Conservation (phyloP, 2,888 invertebrate genomes). For the Eristalis arbustorum region DNA sequence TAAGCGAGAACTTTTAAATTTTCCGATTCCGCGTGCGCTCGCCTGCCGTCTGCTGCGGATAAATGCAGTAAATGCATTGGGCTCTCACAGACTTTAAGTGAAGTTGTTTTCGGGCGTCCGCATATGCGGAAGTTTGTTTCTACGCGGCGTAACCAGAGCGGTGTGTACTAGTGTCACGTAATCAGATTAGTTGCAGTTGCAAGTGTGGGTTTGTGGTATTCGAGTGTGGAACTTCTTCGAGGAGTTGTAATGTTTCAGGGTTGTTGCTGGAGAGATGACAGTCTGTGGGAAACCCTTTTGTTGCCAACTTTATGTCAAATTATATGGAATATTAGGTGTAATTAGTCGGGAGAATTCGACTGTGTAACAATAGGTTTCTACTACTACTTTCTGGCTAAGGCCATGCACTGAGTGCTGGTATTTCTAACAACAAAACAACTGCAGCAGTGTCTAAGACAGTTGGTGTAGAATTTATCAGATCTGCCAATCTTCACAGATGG, state of each 20-base stretch:
- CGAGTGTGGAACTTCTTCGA: neutral
- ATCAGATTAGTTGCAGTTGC: neutral
- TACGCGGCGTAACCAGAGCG: neutral
- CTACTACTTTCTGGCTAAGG: too few species aligned
- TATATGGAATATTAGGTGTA: too few species aligned
- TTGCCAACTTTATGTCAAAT: too few species aligned
- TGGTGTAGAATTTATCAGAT: too few species aligned
- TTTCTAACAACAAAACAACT: too few species aligned
- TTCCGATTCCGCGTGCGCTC: neutral
- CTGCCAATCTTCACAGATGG: too few species aligned
- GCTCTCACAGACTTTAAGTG: neutral
- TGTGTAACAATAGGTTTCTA: too few species aligned
- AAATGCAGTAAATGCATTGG: neutral
- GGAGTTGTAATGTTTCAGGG: neutral
- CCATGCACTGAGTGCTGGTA: too few species aligned
- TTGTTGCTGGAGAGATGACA: neutral
- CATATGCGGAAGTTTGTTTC: neutral
- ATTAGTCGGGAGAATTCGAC: too few species aligned
- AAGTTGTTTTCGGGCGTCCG: neutral
- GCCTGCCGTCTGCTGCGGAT: neutral
- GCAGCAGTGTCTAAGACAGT: too few species aligned
- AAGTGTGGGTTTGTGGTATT: neutral
- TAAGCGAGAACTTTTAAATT: neutral
- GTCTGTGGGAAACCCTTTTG: neutral
- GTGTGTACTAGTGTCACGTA: neutral